Evolutionary conservation across 2,113 vertebrate species (phyloP), one percentile per base, ranked within the genome.

Genomic region (Danionella cerebrum): DNA sequence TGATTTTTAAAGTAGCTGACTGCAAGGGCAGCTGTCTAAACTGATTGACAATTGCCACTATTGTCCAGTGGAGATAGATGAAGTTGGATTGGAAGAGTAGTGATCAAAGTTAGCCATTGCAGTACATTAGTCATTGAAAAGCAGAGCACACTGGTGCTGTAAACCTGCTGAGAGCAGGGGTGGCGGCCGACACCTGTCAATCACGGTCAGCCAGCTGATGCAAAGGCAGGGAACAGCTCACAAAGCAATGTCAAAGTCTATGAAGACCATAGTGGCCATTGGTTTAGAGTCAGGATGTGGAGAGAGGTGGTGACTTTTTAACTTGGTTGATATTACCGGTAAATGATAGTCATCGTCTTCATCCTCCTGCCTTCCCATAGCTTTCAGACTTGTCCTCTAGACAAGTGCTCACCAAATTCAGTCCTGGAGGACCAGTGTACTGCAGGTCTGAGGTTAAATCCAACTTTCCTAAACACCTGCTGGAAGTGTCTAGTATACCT

Each of bases 171-270:
- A 58, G 54, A 42, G 14, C 25, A 44, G 53, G 63, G 22, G 50
- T 74, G 75, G 73, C 74, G 60, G 72, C 48, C 39, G 65, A 70
- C 24, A 57, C 64, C 76, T 67, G 54, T 75, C 74, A 75, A 63
- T 2, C 29, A 3, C 47, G 50, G 76, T 72, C 70, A 65, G 50
- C 24, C 4, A 47, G 31, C 54, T 71, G 72, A 77, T 48, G 70
- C 58, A 77, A 78, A 77, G 71, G 63, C 18, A 57, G 69, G 47
- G 50, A 57, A 81, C 76, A 78, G 72, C 70, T 73, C 52, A 48
- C 75, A 67, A 52, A 69, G 24, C 51, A 67, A 7, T 53, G 12
- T 52, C 14, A 22, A 22, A 62, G 51, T 48, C 71, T 16, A n/a
- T 8, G 19, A 42, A 70, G 62, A 70, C 50, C 60, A 45, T n/a